Evolutionary conservation across 2,888 invertebrate species (phyloP).

Genomic region (Acrobasis repandana): DNA sequence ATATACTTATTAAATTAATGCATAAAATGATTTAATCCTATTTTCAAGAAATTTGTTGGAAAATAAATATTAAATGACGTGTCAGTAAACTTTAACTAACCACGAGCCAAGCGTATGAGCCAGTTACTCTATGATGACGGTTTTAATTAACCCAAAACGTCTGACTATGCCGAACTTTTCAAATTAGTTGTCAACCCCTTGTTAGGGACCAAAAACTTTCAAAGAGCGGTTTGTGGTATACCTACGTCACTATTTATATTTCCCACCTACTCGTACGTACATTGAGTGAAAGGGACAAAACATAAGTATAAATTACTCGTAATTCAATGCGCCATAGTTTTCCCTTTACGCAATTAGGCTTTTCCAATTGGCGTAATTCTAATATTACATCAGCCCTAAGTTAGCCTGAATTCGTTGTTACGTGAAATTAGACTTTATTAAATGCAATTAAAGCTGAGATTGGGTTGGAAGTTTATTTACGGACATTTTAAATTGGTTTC

Average conservation of each 20-base stretch:
- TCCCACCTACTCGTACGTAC: neutral
- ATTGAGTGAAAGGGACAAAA: neutral
- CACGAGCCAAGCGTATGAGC: neutral
- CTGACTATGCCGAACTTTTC: constrained; percentile 31
- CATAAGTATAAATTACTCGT: neutral
- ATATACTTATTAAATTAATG: no score
- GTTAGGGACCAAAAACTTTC: constrained; percentile 31
- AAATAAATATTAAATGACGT: neutral
- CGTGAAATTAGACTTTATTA: neutral
- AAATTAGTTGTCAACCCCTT: constrained; percentile 35
- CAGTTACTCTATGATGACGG: constrained; percentile 24
- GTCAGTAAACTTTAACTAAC: neutral
- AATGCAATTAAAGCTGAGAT: neutral
- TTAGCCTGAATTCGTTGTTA: neutral
- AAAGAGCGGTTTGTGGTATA: constrained; percentile 24
- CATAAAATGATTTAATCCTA: no score
- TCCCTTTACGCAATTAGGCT: constrained; percentile 9
- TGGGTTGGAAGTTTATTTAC: neutral
- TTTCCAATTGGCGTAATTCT: constrained; percentile 15
- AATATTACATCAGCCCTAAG: constrained; percentile 15
- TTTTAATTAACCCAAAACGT: constrained; percentile 33
- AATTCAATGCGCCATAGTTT: neutral
- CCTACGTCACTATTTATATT: constrained; percentile 11
- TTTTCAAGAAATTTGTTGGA: no score
- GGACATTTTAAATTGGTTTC: constrained; percentile 19